Evolutionary conservation across 2,113 vertebrate genomes (phyloP), one percentile per base, ranked within the genome.

Genomic region (Anser cygnoides): DNA sequence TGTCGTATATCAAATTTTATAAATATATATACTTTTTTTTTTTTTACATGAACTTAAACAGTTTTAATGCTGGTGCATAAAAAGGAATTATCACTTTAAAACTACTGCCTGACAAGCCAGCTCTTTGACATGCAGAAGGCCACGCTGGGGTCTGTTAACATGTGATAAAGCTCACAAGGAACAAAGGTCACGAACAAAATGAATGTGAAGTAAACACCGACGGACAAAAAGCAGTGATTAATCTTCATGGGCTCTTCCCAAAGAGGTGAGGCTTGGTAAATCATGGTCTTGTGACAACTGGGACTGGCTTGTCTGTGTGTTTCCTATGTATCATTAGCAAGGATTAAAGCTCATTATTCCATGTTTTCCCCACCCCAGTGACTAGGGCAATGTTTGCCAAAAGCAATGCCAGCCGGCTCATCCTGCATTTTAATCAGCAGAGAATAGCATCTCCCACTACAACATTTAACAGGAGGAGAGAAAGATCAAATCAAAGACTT

Each of bases 331-430:
- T 89, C 73, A 87, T 85, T 93, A 94, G 68, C 35, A 76, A 62
- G 59, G 54, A 93, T 89, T 91, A 94, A 74, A 84, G 25, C 78
- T 83, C 73, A 67, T 92, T 67, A 83, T 62, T 95, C 62, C 21
- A 33, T 8, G 39, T 39, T 35, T 59, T 91, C 62, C 37, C 55
- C 13, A 63, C 63, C 58, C 49, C 41, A 7, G 35, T 63, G 74
- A 63, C 54, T 59, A 91, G 21, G 62, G 41, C 25, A 58, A 11
- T 55, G 39, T 76, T 82, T 89, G 84, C 87, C 67, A 87, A 62
- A 18, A 79, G 58, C 9, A 3, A 6, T n/a, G 72, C 62, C 81
- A 92, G 67, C 28, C 87, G 84, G 50, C n/a, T 93, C 50, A 84
- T 66, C 28, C 55, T 63, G 71, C 31, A 8, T 84, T 85, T 89